These are phyloP conservation scores for Pogonocherus hispidulus DNA, from an alignment of 2,888 invertebrate genomes.

Conservation along the genomic window DNA sequence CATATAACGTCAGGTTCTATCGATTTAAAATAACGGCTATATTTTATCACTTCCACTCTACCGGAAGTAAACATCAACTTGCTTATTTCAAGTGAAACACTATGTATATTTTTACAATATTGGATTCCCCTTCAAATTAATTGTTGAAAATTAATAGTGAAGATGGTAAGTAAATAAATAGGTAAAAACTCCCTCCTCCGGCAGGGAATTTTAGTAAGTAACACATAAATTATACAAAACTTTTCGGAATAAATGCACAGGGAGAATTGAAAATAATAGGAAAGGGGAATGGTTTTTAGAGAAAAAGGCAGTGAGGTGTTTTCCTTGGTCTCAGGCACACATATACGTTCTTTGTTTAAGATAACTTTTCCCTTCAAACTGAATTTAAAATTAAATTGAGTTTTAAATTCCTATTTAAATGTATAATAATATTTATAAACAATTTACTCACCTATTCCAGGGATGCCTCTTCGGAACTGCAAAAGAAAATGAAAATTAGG, in stretches of 20 bases:
- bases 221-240: conserved; percentile 63
- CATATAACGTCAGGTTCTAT: too few relatives aligned
- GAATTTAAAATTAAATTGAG: conserved; percentile 32
- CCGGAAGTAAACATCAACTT: too few relatives aligned
- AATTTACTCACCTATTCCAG: conserved; percentile 23
- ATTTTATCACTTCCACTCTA: too few relatives aligned
- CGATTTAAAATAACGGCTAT: too few relatives aligned
- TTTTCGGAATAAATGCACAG: conserved; percentile 55
- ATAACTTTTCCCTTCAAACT: conserved; percentile 12
- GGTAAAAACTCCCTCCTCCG: too few relatives aligned
- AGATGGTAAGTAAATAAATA: too few relatives aligned
- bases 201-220: conserved; percentile 57
- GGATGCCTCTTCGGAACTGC: neutral
- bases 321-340: conserved; percentile 24
- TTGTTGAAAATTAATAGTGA: too few relatives aligned
- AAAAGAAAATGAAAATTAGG: conserved; percentile 23
- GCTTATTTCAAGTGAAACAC: too few relatives aligned
- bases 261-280: conserved; percentile 60
- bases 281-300: conserved; percentile 53
- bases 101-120: too few relatives aligned
- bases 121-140: too few relatives aligned
- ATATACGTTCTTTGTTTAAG: conserved; percentile 19
- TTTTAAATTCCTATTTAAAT: conserved; percentile 31
- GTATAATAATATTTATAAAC: conserved; percentile 31
- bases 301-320: conserved; percentile 35